Base-by-base conservation (phyloP, 1,140 invertebrate species). In the Trichonephila clavipes region DNA sequence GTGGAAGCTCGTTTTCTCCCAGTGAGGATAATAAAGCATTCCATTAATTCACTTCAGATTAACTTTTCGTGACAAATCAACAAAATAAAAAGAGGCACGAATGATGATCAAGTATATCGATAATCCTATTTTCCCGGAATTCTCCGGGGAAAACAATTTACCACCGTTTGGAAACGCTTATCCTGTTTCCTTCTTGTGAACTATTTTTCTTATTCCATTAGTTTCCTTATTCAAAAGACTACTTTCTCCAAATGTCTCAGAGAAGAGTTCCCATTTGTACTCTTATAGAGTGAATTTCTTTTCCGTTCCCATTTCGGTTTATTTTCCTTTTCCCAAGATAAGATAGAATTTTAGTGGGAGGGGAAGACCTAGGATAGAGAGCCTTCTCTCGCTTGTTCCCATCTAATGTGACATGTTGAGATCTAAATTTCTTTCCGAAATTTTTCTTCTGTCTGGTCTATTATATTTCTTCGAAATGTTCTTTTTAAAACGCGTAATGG, bases 191-290 rank as follows among this genome's bases (percentile, higher is more conserved):
- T 69, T 69, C 66, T 69, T 69, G 66, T 69, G 66, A 69, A 69
- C 66, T 69, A 69, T 69, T 69, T 69, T 69, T 69, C 66, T 69
- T 69, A 69, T 69, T 69, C 66, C 66, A 69, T 69, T 69, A 69
- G 66, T 69, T 69, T 69, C 66, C 66, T 69, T 69, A 69, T 69
- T 69, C 66, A 69, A 69, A 69, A 69, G 66, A 69, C 66, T 69
- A 69, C 66, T 69, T 69, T 69, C 66, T 69, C 66, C 66, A 69
- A 69, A 69, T 69, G 66, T 21, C 66, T 69, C 14, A 6, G n/a
- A 69, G 66, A 69, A 69, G 66, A 69, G 66, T 69, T 69, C 66
- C 66, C 66, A 69, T 69, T 69, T 69, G 66, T 69, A 69, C 66
- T 69, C 66, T n/a, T 69, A 69, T 69, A 69, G 66, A 28, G 24